phyloP scores from a whole-genome alignment of 53 echinoderm and acorn worm species.

The Arbacia lixula region DNA sequence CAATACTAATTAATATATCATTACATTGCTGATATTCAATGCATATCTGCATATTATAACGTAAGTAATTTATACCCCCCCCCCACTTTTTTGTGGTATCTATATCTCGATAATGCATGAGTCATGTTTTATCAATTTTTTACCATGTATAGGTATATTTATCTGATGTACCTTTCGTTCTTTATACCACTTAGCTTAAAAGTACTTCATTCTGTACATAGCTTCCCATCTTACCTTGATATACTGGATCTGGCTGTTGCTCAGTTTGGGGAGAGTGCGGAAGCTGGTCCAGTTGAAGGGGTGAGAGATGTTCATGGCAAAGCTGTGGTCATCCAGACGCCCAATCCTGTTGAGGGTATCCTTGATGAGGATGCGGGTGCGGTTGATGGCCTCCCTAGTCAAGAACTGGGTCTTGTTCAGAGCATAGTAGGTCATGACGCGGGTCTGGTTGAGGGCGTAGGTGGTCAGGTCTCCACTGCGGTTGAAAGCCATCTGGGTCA shows the following conservation, averaged over 20 bases:
- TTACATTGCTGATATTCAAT: too few relatives aligned
- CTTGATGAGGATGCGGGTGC: conserved; percentile 50
- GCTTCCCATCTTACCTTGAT: conserved; percentile 63
- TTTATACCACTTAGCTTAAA: too few relatives aligned
- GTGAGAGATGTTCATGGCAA: conserved; percentile 95
- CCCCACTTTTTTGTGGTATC: too few relatives aligned
- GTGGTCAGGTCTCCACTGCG: conserved; percentile 24
- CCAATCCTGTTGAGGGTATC: conserved; percentile 70
- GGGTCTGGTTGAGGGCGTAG: conserved; percentile 47
- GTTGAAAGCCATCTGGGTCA: conserved; percentile 42
- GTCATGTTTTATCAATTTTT: too few relatives aligned
- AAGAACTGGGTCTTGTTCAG: conserved; percentile 36
- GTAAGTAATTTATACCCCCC: too few relatives aligned
- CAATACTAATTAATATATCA: too few relatives aligned
- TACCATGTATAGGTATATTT: too few relatives aligned
- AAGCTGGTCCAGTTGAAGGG: conserved; percentile 97
- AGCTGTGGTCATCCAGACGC: conserved; percentile 79
- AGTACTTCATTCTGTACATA: too few relatives aligned
- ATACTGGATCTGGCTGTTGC: conserved; percentile 76
- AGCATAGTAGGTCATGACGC: conserved; percentile 30
- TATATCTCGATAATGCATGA: too few relatives aligned
- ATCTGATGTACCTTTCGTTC: not conserved
- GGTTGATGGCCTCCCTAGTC: conserved; percentile 51
- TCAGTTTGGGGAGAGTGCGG: conserved; percentile 75
- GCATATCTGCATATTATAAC: too few relatives aligned